Evolutionary conservation across 2,113 vertebrate genomes (phyloP), one percentile per base, ranked within the genome.

Genomic region (Genyomyrus donnyi): DNA sequence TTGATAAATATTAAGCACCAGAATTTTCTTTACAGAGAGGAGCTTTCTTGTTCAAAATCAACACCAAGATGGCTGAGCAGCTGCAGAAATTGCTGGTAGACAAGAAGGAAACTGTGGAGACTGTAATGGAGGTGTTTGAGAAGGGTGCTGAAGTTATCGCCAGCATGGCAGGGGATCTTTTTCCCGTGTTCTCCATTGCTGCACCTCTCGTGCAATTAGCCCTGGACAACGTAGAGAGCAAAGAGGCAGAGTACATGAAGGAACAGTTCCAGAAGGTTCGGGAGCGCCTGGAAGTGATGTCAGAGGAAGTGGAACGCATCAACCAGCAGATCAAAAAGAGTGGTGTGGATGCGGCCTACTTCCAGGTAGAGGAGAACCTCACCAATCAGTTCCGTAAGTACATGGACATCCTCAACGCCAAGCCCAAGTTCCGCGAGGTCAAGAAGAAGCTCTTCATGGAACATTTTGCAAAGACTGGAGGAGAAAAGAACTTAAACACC

Each of bases 381-480:
- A 96, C 91, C 0, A 96, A 96, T 92, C 96, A 96, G 91, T 96
- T 96, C 92, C 94, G 96, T 89, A 96, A 96, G 90, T 96, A 96
- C 93, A 96, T 96, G 96, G 96, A 96, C 91, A 95, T 96, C 92
- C 95, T 96, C 27, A 96, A 96, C 1, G 95, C 95, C 90, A 96
- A 95, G 62, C 94, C 95, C 1, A 93, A 96, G 90, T 96, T 94
- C 91, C 13, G 93, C 48, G 95, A 96, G 17, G 95, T 94, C 46
- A 95, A 96, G 92, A 96, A 96, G 93, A 96, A 96, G 92, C 90
- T 91, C 1, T 96, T 96, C 90, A 87, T 96, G 91, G 94, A 96
- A 0, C 95, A 96, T 90, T 96, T 96, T 11, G 92, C 50, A 62
- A 95, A 90, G 53, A 94, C 93, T 0, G 95, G 94, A 0, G 95